Base-by-base conservation (phyloP, 2,888 invertebrate genomes). In the Drosophila parthenogenetica region DNA sequence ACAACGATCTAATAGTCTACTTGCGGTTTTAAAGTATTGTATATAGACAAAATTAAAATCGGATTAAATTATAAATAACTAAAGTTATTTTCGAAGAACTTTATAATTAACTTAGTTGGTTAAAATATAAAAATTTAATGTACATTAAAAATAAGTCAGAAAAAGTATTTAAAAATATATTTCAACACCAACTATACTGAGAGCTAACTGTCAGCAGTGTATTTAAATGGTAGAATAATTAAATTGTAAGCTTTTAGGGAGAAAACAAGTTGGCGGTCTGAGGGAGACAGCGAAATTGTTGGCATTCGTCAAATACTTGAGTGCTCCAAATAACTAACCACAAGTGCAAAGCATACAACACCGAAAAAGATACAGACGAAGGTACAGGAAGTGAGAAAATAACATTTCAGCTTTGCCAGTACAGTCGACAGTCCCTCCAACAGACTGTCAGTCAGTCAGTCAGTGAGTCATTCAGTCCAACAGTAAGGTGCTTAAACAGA, bases 261-360 rank as follows among this genome's bases (percentile, higher is more conserved):
- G 25, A 60, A 53, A 60, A 29, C 48, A 61, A 69, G 60, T 43
- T 45, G 17, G 25, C 11, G 14, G 25, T 7, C 7, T 29, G 35
- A 43, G 17, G 35, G 16, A 13, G 45, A 48, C 55, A 49, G 37
- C 25, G 45, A 61, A 59, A 65, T 68, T 59, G 75, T 64, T 50
- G 64, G 46, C 73, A 73, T 73, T 73, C 70, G 63, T 69, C 69
- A 65, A 73, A 70, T 63, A 77, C 78, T 81, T 74, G 67, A 65
- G 68, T 58, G 22, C 57, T 35, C 13, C 67, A 80, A 80, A 78
- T 73, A 86, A 76, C 86, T 82, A 86, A 86, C 83, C 83, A 66
- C 87, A 84, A 83, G 81, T 73, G 83, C 61, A 69, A 54, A 69
- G 39, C 69, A 77, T 1, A 25, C 25, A 16, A 48, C 48, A 11